A percentile compares a stretch with the other conserved stretches of the same genome.
phyloP scores from a whole-genome alignment of 2,797 vertebrate species.

The Tolypeutes matacus region DNA sequence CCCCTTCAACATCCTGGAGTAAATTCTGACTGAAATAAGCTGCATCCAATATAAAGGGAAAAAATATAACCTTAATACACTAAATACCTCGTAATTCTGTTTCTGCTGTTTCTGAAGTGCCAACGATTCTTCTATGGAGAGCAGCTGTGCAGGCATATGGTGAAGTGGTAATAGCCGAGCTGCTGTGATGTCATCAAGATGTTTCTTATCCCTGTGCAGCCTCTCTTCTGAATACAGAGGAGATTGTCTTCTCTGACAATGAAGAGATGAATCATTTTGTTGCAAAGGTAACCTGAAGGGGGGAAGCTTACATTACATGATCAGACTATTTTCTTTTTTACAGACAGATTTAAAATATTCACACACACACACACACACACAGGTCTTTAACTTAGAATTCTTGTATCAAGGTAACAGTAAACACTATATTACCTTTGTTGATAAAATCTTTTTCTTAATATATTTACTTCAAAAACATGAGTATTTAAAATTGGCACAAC shows the following conservation, averaged over 20 bases:
- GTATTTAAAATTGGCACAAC: background rate
- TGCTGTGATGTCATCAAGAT: slow-evolving; percentile 95
- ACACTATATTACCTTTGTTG: background rate
- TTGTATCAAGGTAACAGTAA: rapidly evolving
- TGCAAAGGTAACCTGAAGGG: slow-evolving; percentile 88
- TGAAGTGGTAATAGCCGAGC: slow-evolving; percentile 93
- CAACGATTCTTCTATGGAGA: slow-evolving; percentile 93
- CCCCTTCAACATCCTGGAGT: background rate
- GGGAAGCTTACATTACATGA: background rate
- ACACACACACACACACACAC: background rate
- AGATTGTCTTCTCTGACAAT: slow-evolving; percentile 78
- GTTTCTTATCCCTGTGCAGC: slow-evolving; percentile 91
- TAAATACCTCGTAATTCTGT: slow-evolving; percentile 91
- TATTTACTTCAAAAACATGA: background rate
- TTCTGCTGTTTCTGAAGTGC: slow-evolving; percentile 92
- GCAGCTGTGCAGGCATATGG: slow-evolving; percentile 90
- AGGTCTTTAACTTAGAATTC: background rate
- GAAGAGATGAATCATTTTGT: slow-evolving; percentile 77
- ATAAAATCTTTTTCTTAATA: background rate
- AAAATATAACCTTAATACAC: background rate
- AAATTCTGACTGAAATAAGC: background rate
- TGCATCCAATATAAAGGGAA: background rate
- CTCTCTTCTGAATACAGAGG: slow-evolving; percentile 89
- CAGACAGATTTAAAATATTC: background rate
- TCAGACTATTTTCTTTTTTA: background rate